phyloP scores from a whole-genome alignment of 1,140 invertebrate genomes.

The Pogonomyrmex californicus region DNA sequence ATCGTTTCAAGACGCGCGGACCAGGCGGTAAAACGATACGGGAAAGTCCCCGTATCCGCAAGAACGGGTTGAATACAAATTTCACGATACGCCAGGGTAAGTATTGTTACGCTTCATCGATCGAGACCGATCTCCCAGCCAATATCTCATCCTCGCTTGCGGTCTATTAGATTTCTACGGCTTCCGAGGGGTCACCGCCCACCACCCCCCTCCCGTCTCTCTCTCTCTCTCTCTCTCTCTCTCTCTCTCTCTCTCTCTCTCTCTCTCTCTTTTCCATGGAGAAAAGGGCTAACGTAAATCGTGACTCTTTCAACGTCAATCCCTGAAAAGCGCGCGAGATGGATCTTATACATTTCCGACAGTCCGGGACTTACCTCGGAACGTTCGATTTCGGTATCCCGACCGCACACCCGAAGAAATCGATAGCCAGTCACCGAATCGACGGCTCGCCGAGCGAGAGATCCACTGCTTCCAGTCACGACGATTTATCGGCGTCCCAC shows the following conservation, averaged over 20 bases:
- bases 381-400: constrained; percentile 50
- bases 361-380: constrained; percentile 9
- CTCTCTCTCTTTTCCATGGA: constrained; percentile 30
- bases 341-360: constrained; percentile 73
- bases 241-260: constrained; percentile 34
- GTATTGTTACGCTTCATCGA: constrained; percentile 70
- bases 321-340: constrained; percentile 74
- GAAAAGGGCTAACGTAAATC: constrained; percentile 73
- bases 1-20: constrained; percentile 57
- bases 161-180: constrained; percentile 84
- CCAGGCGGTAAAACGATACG: not conserved
- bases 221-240: constrained; percentile 17
- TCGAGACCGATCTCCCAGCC: constrained; percentile 77
- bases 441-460: not conserved
- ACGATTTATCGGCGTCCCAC: constrained; percentile 50
- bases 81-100: constrained; percentile 59
- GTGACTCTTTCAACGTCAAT: constrained; percentile 78
- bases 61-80: constrained; percentile 52
- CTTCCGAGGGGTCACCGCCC: constrained; percentile 75
- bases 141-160: constrained; percentile 81
- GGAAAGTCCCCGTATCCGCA: constrained; percentile 17
- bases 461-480: constrained; percentile 42
- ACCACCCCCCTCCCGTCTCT: constrained; percentile 9
- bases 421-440: constrained; percentile 67
- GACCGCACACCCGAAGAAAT: constrained; percentile 55